phyloP scores from a whole-genome alignment of 2,888 invertebrate species.

The Gibbula magus region DNA sequence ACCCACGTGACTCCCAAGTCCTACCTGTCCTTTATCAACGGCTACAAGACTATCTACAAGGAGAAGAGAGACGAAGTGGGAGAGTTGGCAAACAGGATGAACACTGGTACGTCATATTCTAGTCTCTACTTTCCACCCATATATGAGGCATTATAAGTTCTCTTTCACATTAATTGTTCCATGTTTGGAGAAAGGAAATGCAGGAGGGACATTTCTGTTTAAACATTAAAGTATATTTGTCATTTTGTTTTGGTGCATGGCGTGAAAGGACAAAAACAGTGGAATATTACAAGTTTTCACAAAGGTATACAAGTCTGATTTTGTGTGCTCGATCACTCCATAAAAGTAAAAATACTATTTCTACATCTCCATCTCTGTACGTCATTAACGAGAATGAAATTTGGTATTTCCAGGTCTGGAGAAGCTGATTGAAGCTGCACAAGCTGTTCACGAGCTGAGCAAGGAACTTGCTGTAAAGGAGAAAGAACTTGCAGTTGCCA shows the following conservation, averaged over 20 bases:
- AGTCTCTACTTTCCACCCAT: no score
- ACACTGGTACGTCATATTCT: conserved; percentile 69
- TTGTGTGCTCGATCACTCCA: background rate
- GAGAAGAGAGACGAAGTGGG: conserved; percentile 87
- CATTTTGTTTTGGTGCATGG: no score
- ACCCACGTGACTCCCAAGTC: conserved; percentile 94
- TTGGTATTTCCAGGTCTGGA: conserved; percentile 64
- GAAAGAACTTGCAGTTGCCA: conserved; percentile 86
- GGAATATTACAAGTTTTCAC: no score
- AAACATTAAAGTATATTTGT: no score
- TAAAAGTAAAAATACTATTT: background rate
- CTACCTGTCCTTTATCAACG: conserved; percentile 87
- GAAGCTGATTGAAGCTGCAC: conserved; percentile 74
- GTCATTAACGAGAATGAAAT: no score
- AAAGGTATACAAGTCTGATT: no score
- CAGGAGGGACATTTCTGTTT: no score
- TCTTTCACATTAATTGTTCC: no score
- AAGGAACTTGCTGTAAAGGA: conserved; percentile 90
- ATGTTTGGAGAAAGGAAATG: no score
- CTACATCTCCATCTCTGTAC: no score
- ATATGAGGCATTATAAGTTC: no score
- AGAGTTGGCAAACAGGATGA: conserved; percentile 89
- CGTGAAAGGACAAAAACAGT: no score
- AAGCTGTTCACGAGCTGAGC: conserved; percentile 84
- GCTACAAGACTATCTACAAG: conserved; percentile 87